Conservation (phyloP, 2,797 vertebrate genomes). For the Ceyx erithaca region DNA sequence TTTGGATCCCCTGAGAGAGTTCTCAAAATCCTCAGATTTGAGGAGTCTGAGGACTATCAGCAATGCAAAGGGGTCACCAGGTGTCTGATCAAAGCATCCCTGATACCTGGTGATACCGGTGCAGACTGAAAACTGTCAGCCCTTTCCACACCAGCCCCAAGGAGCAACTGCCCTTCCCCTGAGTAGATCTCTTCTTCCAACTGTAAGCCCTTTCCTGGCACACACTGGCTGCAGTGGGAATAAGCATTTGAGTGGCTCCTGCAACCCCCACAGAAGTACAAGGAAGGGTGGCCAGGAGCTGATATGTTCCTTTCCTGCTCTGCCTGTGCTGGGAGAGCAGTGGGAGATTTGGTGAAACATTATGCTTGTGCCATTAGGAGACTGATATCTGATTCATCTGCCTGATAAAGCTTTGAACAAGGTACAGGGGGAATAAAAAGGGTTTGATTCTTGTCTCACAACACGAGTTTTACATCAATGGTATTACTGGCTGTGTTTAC, state of each 20-base stretch:
- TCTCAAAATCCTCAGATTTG: not conserved
- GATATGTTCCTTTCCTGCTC: not conserved
- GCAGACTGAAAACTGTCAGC: constrained; percentile 37
- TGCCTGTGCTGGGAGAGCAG: not conserved
- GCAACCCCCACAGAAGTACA: not conserved
- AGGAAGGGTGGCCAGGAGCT: not conserved
- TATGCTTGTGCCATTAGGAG: not conserved
- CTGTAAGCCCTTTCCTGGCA: not conserved
- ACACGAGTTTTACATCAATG: not conserved
- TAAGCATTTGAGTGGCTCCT: not conserved
- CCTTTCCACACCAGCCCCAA: not conserved
- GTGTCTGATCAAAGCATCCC: not conserved
- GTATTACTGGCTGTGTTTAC: constrained; percentile 34
- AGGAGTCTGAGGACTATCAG: not conserved
- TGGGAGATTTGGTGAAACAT: not conserved
- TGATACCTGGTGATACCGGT: not conserved
- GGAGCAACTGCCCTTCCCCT: not conserved
- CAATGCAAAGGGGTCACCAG: not conserved
- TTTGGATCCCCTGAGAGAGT: not conserved
- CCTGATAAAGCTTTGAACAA: constrained; percentile 53
- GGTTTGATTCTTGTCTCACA: constrained; percentile 10
- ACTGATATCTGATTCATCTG: constrained; percentile 5
- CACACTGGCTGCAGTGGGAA: not conserved
- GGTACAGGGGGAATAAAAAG: not conserved
- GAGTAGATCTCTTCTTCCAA: not conserved